phyloP scores from a whole-genome alignment of 2,113 vertebrate genomes.

The Oryzias curvinotus region DNA sequence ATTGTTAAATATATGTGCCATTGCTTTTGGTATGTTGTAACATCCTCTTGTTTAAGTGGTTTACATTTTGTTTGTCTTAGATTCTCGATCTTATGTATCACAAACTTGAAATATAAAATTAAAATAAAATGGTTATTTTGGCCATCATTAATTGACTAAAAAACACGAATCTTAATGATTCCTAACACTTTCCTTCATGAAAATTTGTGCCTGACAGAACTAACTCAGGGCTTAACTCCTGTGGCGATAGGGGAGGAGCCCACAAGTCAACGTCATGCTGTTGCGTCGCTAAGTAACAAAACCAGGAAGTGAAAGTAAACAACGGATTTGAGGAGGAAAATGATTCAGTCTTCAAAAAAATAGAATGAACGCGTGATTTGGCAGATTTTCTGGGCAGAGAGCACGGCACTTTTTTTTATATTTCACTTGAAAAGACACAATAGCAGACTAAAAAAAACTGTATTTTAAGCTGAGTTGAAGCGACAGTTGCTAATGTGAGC shows the following conservation, averaged over 20 bases:
- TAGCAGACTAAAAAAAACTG: too few relatives aligned
- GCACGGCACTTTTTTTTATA: background rate
- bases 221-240: background rate
- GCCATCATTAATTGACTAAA: too few relatives aligned
- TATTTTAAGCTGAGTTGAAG: too few relatives aligned
- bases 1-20: too few relatives aligned
- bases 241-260: background rate
- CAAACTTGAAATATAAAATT: too few relatives aligned
- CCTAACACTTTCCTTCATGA: background rate
- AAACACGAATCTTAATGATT: too few relatives aligned
- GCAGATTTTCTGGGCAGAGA: conserved; percentile 3
- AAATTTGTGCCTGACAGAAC: conserved; percentile 4
- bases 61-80: too few relatives aligned
- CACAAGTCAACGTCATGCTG: background rate
- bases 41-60: too few relatives aligned
- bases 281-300: conserved; percentile 21
- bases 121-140: too few relatives aligned
- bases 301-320: conserved; percentile 69
- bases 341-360: conserved; percentile 5
- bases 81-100: too few relatives aligned
- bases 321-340: conserved; percentile 34
- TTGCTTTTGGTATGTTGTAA: too few relatives aligned
- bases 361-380: background rate
- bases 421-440: conserved; percentile 3
- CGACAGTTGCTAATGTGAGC: background rate